Conservation (phyloP, 37 sponge, comb jelly and placozoan genomes). For the Halichondria panicea region DNA sequence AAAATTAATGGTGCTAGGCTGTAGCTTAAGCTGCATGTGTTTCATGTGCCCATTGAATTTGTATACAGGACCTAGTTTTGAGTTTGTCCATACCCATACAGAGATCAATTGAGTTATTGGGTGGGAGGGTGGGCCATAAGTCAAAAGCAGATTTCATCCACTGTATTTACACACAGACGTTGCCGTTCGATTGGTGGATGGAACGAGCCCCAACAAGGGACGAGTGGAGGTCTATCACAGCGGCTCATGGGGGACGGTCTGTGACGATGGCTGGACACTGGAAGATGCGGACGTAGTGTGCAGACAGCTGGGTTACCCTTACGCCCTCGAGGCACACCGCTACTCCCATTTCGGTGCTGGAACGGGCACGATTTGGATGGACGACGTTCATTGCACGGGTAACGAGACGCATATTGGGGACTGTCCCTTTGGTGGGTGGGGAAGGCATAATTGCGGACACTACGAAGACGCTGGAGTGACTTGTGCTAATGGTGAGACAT, state of each 20-base stretch:
- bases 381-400: conserved; percentile 72
- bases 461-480: conserved; percentile 50
- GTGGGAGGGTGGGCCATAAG: too few species aligned
- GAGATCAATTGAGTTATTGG: too few species aligned
- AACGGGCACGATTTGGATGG: conserved; percentile 69
- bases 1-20: too few species aligned
- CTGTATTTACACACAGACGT: background rate
- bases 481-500: conserved; percentile 43
- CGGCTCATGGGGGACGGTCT: conserved; percentile 2
- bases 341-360: conserved; percentile 11
- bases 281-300: conserved; percentile 8
- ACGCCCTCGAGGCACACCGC: background rate
- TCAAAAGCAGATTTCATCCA: too few species aligned
- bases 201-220: background rate
- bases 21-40: too few species aligned
- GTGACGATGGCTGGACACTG: conserved; percentile 5
- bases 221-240: conserved; percentile 14
- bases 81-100: too few species aligned
- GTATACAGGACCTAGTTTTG: too few species aligned
- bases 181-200: conserved; percentile 10
- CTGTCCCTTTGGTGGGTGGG: conserved; percentile 77
- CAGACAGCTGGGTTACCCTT: conserved; percentile 17
- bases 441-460: conserved; percentile 54
- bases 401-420: conserved; percentile 48
- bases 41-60: too few species aligned